Evolutionary conservation across 2,113 vertebrate genomes (phyloP).

Genomic region (Oncorhynchus mykiss): DNA sequence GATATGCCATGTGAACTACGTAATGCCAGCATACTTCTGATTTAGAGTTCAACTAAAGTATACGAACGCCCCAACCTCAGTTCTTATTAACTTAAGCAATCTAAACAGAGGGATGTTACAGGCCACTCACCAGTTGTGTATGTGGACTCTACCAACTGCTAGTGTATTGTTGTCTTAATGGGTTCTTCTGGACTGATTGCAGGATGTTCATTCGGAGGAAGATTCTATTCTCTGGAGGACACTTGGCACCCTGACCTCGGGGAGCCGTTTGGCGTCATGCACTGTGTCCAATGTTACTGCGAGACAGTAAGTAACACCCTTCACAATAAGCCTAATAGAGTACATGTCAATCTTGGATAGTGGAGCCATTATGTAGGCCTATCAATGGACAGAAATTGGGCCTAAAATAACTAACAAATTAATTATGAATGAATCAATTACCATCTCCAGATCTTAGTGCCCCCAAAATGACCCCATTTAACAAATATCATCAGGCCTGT

Average conservation of each 20-base stretch:
- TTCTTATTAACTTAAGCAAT: too few relatives aligned
- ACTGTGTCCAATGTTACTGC: constrained; percentile 90
- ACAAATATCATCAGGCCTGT: not conserved
- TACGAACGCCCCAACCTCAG: too few relatives aligned
- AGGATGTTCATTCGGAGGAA: constrained; percentile 92
- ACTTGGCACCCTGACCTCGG: constrained; percentile 95
- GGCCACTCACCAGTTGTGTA: too few relatives aligned
- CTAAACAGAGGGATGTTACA: too few relatives aligned
- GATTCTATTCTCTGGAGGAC: constrained; percentile 86
- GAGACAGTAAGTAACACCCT: constrained; percentile 79
- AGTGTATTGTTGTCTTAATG: not conserved
- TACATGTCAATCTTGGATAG: not conserved
- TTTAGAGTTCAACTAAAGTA: too few relatives aligned
- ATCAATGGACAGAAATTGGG: not conserved
- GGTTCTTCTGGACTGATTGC: constrained; percentile 18
- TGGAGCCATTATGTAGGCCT: not conserved
- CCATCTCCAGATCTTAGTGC: not conserved
- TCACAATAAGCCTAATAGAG: not conserved
- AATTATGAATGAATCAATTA: not conserved
- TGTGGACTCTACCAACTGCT: too few relatives aligned
- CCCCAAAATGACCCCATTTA: not conserved
- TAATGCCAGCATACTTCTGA: too few relatives aligned
- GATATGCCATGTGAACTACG: too few relatives aligned
- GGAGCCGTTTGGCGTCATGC: constrained; percentile 94
- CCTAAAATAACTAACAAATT: not conserved